These are phyloP conservation scores for Typhlomys cinereus DNA, from an alignment of 2,113 vertebrate species.

Conservation along the genomic window DNA sequence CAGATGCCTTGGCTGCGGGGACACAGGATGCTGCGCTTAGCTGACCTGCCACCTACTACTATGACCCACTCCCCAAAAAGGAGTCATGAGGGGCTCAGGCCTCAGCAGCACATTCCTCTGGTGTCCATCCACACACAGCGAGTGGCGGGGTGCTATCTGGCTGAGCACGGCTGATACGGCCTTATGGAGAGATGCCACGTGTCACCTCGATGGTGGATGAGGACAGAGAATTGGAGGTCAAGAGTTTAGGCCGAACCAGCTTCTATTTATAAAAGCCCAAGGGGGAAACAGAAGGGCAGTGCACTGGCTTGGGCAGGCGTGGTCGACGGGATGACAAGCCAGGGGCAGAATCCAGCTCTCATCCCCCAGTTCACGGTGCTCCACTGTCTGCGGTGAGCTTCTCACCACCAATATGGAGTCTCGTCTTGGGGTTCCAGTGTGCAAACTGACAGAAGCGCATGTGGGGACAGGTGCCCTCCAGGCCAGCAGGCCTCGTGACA, in stretches of 20 bases:
- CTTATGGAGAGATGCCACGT: constrained; percentile 70
- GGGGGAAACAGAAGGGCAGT: neutral
- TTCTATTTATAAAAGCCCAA: constrained; percentile 83
- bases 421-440: no score
- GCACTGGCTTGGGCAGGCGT: neutral
- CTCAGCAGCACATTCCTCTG: constrained; percentile 67
- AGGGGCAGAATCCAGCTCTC: neutral
- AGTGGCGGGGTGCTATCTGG: constrained; percentile 69
- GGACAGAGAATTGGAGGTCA: constrained; percentile 83
- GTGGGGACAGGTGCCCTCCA: neutral
- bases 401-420: no score
- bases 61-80: constrained; percentile 68
- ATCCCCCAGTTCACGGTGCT: fast-evolving
- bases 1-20: neutral
- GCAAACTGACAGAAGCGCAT: no score
- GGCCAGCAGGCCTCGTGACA: fast-evolving
- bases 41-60: constrained; percentile 1
- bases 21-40: neutral
- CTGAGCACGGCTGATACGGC: constrained; percentile 76
- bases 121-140: neutral
- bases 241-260: constrained; percentile 62
- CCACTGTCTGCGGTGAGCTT: no score
- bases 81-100: constrained; percentile 4
- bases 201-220: constrained; percentile 74
- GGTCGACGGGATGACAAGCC: neutral